Evolutionary conservation across 2,113 vertebrate genomes (phyloP).

Genomic region (Mirounga angustirostris): DNA sequence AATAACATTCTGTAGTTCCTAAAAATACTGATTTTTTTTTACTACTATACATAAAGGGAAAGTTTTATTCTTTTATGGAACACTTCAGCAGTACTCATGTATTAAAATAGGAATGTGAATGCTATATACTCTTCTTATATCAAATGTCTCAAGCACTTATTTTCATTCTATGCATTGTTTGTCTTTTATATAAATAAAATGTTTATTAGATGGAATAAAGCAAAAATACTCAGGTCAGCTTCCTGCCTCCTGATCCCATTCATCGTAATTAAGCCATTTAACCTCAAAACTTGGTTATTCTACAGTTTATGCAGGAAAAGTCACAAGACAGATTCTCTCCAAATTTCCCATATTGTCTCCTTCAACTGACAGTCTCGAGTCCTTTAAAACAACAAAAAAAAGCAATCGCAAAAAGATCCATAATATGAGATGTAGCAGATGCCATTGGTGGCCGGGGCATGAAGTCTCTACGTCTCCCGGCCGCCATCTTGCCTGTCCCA

Average conservation of each 20-base stretch:
- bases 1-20: slow-evolving; percentile 78
- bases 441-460: neutral
- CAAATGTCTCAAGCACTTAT: slow-evolving; percentile 86
- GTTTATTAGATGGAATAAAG: slow-evolving; percentile 88
- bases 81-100: slow-evolving; percentile 84
- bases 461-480: fast-evolving
- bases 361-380: neutral
- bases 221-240: slow-evolving; percentile 77
- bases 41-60: slow-evolving; percentile 85
- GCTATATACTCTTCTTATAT: slow-evolving; percentile 85
- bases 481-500: neutral
- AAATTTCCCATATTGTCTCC: neutral
- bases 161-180: slow-evolving; percentile 85
- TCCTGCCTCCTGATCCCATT: neutral
- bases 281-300: neutral
- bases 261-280: neutral
- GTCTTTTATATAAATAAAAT: slow-evolving; percentile 86
- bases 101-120: slow-evolving; percentile 90
- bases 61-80: slow-evolving; percentile 84
- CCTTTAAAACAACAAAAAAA: neutral
- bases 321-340: neutral
- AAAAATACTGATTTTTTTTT: slow-evolving; percentile 84
- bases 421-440: neutral
- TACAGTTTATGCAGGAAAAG: neutral
- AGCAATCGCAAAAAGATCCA: neutral